Percentiles rank a stretch among this genome's conserved stretches.
Conservation (phyloP, 1,140 invertebrate genomes). For the Dendroctonus ponderosae region DNA sequence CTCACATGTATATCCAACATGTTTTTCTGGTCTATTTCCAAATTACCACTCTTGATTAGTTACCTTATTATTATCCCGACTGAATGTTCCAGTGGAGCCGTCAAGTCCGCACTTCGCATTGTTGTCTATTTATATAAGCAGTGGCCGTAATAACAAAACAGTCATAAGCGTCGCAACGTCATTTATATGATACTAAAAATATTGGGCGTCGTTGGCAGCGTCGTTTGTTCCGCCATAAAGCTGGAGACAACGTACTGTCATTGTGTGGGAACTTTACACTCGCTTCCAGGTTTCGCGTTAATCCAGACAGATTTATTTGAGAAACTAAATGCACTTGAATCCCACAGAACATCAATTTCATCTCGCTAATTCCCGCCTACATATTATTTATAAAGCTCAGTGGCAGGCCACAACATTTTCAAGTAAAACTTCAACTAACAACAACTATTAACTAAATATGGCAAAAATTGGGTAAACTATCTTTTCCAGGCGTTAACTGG, state of each 20-base stretch:
- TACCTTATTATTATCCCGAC: background rate
- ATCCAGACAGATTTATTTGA: too few relatives aligned
- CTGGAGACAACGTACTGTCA: background rate
- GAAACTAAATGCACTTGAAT: too few relatives aligned
- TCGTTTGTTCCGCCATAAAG: constrained; percentile 5
- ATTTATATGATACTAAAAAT: constrained; percentile 19
- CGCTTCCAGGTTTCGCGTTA: background rate
- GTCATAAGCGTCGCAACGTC: constrained; percentile 25
- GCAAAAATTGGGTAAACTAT: too few relatives aligned
- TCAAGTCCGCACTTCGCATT: constrained; percentile 19
- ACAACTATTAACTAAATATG: background rate
- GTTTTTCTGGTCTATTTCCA: too few relatives aligned
- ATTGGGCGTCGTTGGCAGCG: constrained; percentile 20
- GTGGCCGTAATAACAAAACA: constrained; percentile 17
- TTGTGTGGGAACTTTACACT: background rate
- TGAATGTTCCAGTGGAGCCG: constrained; percentile 14
- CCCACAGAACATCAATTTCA: too few relatives aligned
- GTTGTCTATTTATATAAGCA: constrained; percentile 17
- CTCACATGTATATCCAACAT: too few relatives aligned
- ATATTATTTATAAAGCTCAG: too few relatives aligned
- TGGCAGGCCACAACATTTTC: background rate
- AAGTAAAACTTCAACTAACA: background rate
- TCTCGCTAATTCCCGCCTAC: too few relatives aligned
- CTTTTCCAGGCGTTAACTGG: too few relatives aligned
- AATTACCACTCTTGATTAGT: background rate